Evolutionary conservation across 2,888 invertebrate species (phyloP).

Genomic region (Oligia latruncula): DNA sequence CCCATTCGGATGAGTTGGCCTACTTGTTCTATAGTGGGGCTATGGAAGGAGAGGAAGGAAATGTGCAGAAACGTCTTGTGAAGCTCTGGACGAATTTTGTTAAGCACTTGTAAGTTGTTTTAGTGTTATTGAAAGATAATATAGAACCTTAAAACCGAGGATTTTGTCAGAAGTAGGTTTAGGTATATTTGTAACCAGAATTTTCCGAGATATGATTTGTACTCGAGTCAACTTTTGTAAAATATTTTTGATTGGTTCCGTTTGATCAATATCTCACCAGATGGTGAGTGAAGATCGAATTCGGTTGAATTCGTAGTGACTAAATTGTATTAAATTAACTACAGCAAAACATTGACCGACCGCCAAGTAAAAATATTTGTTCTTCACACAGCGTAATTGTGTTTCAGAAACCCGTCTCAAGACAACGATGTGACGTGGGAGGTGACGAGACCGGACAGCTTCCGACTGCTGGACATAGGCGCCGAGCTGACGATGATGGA

Average conservation of each 20-base stretch:
- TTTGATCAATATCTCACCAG: not conserved
- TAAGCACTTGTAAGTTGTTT: constrained; percentile 81
- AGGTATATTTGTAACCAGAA: not conserved
- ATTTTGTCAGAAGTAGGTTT: too few species aligned
- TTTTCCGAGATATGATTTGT: not conserved
- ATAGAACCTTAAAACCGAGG: too few species aligned
- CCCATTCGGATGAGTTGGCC: constrained; percentile 84
- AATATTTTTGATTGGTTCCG: not conserved
- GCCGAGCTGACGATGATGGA: constrained; percentile 75
- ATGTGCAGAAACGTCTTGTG: constrained; percentile 74
- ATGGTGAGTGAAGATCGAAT: not conserved
- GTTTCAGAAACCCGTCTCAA: constrained; percentile 76
- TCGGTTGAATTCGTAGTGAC: not conserved
- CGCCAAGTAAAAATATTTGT: not conserved
- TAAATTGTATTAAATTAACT: not conserved
- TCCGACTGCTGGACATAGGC: constrained; percentile 78
- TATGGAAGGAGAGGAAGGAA: constrained; percentile 76
- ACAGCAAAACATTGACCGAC: not conserved
- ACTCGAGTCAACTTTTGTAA: not conserved
- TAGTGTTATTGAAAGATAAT: not conserved
- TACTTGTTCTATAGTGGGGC: constrained; percentile 78
- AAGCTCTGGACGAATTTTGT: constrained; percentile 84
- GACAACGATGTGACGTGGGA: constrained; percentile 73
- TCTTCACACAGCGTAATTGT: not conserved
- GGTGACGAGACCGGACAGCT: constrained; percentile 67